Percentiles rank a stretch among this genome's conserved stretches.
Evolutionary conservation across 2,113 vertebrate species (phyloP).

Genomic region (Carollia perspicillata): DNA sequence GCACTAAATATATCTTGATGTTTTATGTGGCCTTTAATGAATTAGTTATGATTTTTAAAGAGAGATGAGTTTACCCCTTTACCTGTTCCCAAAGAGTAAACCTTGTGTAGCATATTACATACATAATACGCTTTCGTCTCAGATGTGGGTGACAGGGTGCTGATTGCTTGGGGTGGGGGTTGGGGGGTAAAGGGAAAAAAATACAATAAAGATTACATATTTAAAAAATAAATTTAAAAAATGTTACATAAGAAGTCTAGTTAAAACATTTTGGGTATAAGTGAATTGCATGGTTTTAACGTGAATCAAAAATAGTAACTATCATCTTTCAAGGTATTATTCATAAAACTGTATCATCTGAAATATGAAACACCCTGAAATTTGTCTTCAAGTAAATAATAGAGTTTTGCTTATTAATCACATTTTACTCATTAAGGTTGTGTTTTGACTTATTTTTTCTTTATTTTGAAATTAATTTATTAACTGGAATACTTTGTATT

Average conservation of each 20-base stretch:
- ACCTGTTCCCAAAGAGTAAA: neutral
- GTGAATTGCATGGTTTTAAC: neutral
- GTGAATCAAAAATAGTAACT: neutral
- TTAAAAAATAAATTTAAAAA: neutral
- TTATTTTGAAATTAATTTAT: conserved; percentile 32
- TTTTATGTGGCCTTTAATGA: conserved; percentile 13
- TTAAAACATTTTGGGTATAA: neutral
- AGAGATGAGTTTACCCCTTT: neutral
- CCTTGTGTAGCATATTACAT: neutral
- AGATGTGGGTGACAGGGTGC: no score
- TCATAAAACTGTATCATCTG: neutral
- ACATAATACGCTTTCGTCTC: neutral
- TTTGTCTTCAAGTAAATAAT: conserved; percentile 8
- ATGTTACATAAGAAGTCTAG: neutral
- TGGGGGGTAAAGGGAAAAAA: no score
- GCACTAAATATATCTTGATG: neutral
- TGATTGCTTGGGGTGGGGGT: no score
- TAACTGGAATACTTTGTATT: conserved; percentile 23
- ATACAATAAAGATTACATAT: no score
- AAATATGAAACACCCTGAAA: neutral
- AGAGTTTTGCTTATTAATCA: conserved; percentile 26
- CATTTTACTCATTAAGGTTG: conserved; percentile 30
- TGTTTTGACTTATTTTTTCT: conserved; percentile 52
- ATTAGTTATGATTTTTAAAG: neutral
- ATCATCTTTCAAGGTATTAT: neutral